Evolutionary conservation across 2,888 invertebrate species (phyloP), one percentile per base, ranked within the genome.

Genomic region (Drosophila emarginata): DNA sequence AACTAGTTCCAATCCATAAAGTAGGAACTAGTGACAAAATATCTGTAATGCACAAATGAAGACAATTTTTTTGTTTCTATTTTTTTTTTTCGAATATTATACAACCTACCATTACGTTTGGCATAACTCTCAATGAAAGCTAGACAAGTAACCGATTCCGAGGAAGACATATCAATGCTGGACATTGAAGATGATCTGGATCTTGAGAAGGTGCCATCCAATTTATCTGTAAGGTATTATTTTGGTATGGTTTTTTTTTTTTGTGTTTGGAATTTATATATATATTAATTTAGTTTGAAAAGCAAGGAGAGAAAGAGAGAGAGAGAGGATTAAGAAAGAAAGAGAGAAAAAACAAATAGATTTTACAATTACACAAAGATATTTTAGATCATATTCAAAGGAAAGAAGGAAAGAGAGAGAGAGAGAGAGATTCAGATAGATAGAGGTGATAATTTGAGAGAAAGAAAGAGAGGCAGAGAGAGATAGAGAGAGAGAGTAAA

Each of bases 111-210:
- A 93, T 96, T 96, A 94, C 97, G 98, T 93, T 96, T 96, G 74
- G 97, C 96, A 93, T 96, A 98, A 83, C 98, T 97, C 93, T 99
- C 99, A 84, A 97, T 97, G 93, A 99, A 99, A 86, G 96, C 96
- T 93, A 99, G 95, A 93, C 97, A 97, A 93, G 97, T 97, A 90
- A 99, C 96, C 91, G 98, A 96, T 93, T 99, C 99, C 88, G 97
- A 96, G 90, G 96, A 96, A 93, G 98, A 97, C 94, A 98, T 98
- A 93, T 99, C 98, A 91, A 99, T 94, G 92, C 98, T 98, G 90
- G 98, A 98, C 96, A 98, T 98, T 93, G 97, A 98, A 92, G 98
- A 98, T 92, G 98, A 98, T 90, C 98, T 95, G 83, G 98, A 99
- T 92, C 98, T 95, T 89, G 98, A 98, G 94, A 98, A 98, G 88